These are phyloP conservation scores for Aphelocoma californica DNA, from an alignment of 2,797 vertebrate genomes.

Conservation along the genomic window DNA sequence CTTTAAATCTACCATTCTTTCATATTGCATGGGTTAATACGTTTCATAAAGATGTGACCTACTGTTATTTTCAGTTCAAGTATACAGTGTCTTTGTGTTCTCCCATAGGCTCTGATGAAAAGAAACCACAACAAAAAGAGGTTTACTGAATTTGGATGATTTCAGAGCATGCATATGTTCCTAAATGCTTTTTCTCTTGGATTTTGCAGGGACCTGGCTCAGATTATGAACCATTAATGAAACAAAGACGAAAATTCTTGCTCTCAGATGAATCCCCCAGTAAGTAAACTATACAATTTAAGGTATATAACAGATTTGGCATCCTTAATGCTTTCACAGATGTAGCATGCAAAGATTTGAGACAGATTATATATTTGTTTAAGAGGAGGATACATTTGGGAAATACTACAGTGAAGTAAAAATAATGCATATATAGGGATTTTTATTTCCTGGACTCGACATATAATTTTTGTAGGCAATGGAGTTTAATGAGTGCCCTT, in stretches of 20 bases:
- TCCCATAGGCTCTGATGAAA: background rate
- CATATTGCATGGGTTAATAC: background rate
- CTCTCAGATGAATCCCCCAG: slow-evolving; percentile 68
- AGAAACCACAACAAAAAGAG: background rate
- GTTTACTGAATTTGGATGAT: background rate
- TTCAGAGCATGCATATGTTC: background rate
- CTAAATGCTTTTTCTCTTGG: background rate
- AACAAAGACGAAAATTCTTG: slow-evolving; percentile 77
- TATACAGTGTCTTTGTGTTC: background rate
- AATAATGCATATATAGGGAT: background rate
- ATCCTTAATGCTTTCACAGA: background rate
- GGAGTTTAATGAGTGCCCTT: background rate
- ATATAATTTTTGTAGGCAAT: background rate
- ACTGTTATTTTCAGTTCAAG: background rate
- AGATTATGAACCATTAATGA: slow-evolving; percentile 75
- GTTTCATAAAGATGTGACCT: background rate
- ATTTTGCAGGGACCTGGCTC: slow-evolving; percentile 76
- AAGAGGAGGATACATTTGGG: background rate
- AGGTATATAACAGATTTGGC: background rate
- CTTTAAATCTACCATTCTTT: background rate
- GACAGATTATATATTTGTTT: background rate
- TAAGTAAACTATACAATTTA: slow-evolving; percentile 50
- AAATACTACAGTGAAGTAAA: background rate
- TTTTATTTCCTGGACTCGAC: background rate
- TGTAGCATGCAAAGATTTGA: background rate